Evolutionary conservation across 2,113 vertebrate species (phyloP), one percentile per base, ranked within the genome.

Genomic region (Prunella himalayana): DNA sequence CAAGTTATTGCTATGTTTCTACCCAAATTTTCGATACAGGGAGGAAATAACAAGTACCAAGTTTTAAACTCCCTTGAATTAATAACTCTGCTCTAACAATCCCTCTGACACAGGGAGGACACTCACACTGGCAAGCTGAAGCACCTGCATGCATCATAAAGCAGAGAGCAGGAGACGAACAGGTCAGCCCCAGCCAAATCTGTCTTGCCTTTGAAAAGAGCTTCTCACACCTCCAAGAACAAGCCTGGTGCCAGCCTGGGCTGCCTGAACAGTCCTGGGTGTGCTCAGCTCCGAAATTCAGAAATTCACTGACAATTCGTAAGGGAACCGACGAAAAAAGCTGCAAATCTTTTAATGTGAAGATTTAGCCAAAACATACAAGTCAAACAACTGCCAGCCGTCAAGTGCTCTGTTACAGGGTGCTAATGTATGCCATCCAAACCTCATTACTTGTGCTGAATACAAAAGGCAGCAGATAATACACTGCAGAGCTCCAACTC

Each of bases 391-490:
- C 47, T 11, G 63, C 35, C 90, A 92, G 76, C 85, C 88, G 54
- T 41, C 71, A 49, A 64, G 68, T 7, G 51, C 59, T 63, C 10
- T 20, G 69, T 88, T 86, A 66, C 68, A 2, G 87, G 71, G 71
- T 12, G 57, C 60, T 94, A 92, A 79, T 13, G n/a, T 23, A 35
- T 6, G 61, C 90, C 64, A 70, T 4, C n/a, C 80, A 57, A 92
- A 86, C 69, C 78, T 69, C 84, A 78, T 63, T 78, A 63, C 88
- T 71, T 3, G 1, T 5, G 8, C 80, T 57, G 88, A 94, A 94
- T 83, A 95, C 90, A 92, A 93, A 96, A 94, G 86, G 80, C 92
- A 93, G 49, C 57, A 79, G 64, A 95, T 59, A 95, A 88, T 24
- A 65, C 59, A 66, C 86, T 47, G 80, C 95, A 94, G 92, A 94